phyloP scores from a whole-genome alignment of 2,113 vertebrate species.

The Sander lucioperca region DNA sequence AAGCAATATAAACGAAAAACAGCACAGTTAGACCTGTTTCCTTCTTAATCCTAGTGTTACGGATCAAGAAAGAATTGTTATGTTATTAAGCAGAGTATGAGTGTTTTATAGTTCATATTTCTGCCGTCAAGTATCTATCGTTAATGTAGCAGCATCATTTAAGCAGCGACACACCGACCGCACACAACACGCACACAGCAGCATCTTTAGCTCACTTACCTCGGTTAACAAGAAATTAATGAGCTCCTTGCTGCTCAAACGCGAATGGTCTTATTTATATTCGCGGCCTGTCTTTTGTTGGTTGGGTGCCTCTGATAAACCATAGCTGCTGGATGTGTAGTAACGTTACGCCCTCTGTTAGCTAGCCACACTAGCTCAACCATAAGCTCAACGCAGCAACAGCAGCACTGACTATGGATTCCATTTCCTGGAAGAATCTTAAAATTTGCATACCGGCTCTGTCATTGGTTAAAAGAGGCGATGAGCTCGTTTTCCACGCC shows the following conservation, averaged over 20 bases:
- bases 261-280: background rate
- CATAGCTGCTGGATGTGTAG: background rate
- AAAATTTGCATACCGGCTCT: constrained; percentile 8
- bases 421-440: constrained; percentile 65
- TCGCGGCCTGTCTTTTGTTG: constrained; percentile 37
- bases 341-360: constrained; percentile 3
- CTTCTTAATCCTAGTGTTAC: background rate
- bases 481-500: background rate
- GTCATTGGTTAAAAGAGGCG: constrained; percentile 55
- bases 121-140: constrained; percentile 6
- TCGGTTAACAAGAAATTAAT: constrained; percentile 1
- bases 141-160: constrained; percentile 19
- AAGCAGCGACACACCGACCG: background rate
- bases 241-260: constrained; percentile 17
- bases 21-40: rapidly evolving
- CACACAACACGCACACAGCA: constrained; percentile 2
- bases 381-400: constrained; percentile 1
- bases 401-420: constrained; percentile 16
- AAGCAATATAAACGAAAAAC: rapidly evolving
- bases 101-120: background rate
- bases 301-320: background rate
- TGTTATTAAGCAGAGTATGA: too few species aligned
- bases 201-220: constrained; percentile 52
- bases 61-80: too few species aligned
- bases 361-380: constrained; percentile 22